A percentile compares a stretch with the other conserved stretches of the same genome.
phyloP scores from a whole-genome alignment of 1,140 invertebrate genomes.

The Lethrus apterus region DNA sequence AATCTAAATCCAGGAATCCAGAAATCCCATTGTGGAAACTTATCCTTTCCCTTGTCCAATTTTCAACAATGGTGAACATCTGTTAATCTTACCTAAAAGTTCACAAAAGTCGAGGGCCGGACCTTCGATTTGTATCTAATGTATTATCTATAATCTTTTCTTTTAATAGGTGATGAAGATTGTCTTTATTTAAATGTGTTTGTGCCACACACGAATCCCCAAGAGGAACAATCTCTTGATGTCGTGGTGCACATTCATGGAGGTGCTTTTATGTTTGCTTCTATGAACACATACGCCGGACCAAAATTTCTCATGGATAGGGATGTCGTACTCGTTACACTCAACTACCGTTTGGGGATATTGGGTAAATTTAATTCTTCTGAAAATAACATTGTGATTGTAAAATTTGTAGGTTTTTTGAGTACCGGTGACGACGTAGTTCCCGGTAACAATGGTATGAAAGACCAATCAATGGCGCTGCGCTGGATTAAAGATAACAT shows the following conservation, averaged over 20 bases:
- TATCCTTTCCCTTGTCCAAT: no score
- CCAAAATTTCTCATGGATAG: constrained; percentile 49
- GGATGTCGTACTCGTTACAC: constrained; percentile 53
- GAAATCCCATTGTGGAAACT: constrained; percentile 31
- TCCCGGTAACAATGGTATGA: constrained; percentile 49
- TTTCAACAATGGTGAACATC: no score
- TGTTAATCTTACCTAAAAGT: no score
- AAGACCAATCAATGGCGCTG: constrained; percentile 49
- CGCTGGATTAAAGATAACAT: constrained; percentile 54
- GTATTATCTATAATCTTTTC: background rate
- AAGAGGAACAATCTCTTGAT: constrained; percentile 34
- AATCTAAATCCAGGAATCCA: no score
- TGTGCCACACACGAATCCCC: constrained; percentile 27
- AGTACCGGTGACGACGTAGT: constrained; percentile 24
- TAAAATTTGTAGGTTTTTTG: constrained; percentile 22
- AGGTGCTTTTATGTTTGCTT: constrained; percentile 51
- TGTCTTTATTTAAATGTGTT: constrained; percentile 23
- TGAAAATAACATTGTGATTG: no score
- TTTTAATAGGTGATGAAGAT: constrained; percentile 37
- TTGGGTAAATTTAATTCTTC: constrained; percentile 41
- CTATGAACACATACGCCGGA: constrained; percentile 26
- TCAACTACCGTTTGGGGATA: constrained; percentile 56
- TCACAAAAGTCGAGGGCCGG: no score
- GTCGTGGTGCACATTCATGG: constrained; percentile 52
- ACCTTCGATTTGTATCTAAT: no score